phyloP scores from a whole-genome alignment of 2,113 vertebrate genomes.

The Prolemur simus region DNA sequence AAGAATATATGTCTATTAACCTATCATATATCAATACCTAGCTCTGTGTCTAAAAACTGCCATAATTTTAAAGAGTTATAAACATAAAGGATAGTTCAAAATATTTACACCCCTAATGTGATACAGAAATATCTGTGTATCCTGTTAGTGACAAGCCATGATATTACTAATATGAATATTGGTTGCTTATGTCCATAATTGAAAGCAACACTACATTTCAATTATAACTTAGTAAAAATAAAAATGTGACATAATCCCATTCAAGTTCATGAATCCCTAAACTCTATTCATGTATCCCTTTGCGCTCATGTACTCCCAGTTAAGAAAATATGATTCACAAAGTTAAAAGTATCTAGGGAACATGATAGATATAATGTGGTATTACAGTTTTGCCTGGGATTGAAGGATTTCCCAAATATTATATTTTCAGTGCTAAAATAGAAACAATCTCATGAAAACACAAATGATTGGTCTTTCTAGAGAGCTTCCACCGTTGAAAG shows the following conservation, averaged over 20 bases:
- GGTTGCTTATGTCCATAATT: background rate
- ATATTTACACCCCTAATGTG: background rate
- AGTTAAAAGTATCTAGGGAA: background rate
- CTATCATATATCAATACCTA: background rate
- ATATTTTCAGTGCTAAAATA: background rate
- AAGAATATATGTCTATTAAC: background rate
- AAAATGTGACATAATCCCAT: background rate
- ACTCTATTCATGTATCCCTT: background rate
- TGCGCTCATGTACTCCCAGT: background rate
- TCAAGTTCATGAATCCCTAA: background rate
- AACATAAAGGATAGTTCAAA: background rate
- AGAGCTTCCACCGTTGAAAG: fast-evolving
- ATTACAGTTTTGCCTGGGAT: background rate
- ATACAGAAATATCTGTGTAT: background rate
- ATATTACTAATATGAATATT: background rate
- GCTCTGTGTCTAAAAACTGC: background rate
- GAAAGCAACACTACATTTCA: background rate
- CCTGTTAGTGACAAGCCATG: background rate
- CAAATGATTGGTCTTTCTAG: background rate
- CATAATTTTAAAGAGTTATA: background rate
- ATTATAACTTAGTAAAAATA: background rate
- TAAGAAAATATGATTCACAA: background rate
- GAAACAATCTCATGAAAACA: background rate
- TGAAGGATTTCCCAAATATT: background rate
- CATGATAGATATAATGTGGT: background rate